Percentiles rank a stretch among this genome's conserved stretches.
phyloP scores from a whole-genome alignment of 2,888 invertebrate species.

The Caenorhabditis sp. region DNA sequence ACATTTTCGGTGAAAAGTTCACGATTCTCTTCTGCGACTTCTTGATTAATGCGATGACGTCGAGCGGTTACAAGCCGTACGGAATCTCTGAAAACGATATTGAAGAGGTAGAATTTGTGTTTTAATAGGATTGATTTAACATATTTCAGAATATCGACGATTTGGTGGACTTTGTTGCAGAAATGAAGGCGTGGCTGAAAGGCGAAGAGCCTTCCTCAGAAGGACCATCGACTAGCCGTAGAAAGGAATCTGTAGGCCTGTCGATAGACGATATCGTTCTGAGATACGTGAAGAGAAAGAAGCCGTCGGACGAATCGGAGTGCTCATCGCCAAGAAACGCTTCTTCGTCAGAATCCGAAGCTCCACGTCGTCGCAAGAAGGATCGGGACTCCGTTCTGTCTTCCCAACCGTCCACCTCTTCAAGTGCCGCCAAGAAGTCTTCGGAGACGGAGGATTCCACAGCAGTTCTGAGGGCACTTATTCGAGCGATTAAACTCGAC shows the following conservation, averaged over 20 bases:
- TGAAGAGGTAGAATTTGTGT: conserved; percentile 28
- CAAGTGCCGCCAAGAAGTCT: conserved; percentile 11
- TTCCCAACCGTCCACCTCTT: conserved; percentile 9
- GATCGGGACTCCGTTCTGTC: not conserved
- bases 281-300: conserved; percentile 35
- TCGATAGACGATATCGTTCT: conserved; percentile 13
- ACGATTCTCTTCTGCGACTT: conserved; percentile 12
- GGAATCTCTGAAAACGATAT: conserved; percentile 31
- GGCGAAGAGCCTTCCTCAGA: not conserved
- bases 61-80: conserved; percentile 13
- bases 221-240: not conserved
- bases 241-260: conserved; percentile 8
- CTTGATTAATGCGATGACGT: conserved; percentile 13
- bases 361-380: conserved; percentile 20
- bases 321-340: conserved; percentile 9
- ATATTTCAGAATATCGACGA: not conserved
- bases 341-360: conserved; percentile 27
- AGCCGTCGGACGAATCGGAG: conserved; percentile 17
- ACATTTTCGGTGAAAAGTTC: conserved; percentile 47
- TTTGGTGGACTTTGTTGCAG: conserved; percentile 15
- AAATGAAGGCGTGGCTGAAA: conserved; percentile 13
- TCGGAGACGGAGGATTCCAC: conserved; percentile 30
- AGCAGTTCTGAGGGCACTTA: conserved; percentile 13
- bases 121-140: not conserved
- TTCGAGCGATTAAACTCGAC: conserved; percentile 27